These are phyloP conservation scores for Paramormyrops kingsleyae DNA, from an alignment of 2,113 vertebrate genomes.

Conservation along the genomic window DNA sequence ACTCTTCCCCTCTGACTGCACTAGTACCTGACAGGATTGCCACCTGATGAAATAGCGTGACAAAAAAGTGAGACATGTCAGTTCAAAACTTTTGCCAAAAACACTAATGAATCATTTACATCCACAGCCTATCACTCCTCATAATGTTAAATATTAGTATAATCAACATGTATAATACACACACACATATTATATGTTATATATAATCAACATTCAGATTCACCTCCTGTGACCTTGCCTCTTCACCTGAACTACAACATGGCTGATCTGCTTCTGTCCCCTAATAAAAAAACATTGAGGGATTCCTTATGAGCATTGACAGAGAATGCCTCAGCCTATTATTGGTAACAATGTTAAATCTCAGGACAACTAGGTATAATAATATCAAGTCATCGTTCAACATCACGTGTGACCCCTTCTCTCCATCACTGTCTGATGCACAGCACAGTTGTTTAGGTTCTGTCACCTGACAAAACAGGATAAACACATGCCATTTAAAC, in stretches of 20 bases:
- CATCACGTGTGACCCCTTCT: neutral
- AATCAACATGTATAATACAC: too few relatives aligned
- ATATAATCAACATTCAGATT: neutral
- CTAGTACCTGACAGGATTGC: slow-evolving; percentile 7
- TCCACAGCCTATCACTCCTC: neutral
- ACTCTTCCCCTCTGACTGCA: neutral
- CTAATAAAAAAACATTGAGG: neutral
- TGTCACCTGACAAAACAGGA: too few relatives aligned
- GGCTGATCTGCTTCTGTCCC: neutral
- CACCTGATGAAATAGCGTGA: neutral
- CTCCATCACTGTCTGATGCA: neutral
- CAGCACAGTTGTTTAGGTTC: too few relatives aligned
- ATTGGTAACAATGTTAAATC: neutral
- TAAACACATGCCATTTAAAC: too few relatives aligned
- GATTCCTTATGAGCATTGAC: neutral
- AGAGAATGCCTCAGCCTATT: neutral
- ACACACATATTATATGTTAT: too few relatives aligned
- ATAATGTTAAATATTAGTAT: neutral
- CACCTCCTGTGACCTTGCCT: neutral
- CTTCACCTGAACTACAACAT: neutral
- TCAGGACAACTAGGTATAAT: neutral
- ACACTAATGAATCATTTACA: too few relatives aligned
- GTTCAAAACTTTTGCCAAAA: neutral
- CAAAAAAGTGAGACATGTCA: neutral
- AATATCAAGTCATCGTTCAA: neutral